Conservation (phyloP, 2,113 vertebrate genomes). For the Thermophis baileyi region DNA sequence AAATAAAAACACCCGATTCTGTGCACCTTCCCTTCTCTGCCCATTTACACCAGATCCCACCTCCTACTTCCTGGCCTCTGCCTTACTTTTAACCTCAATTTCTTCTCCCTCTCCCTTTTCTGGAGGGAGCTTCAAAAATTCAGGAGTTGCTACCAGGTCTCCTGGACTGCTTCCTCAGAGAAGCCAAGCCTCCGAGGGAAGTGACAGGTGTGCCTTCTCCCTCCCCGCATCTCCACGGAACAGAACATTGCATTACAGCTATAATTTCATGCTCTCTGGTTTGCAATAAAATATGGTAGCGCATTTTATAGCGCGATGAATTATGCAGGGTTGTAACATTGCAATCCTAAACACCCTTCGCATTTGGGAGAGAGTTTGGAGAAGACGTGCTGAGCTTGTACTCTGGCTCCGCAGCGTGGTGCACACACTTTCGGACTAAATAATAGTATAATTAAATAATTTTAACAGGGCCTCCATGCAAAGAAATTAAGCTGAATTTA, state of each 20-base stretch:
- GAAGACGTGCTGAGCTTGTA: not conserved
- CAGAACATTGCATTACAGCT: not conserved
- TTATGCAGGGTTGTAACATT: not conserved
- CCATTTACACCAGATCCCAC: not conserved
- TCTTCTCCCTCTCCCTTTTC: not conserved
- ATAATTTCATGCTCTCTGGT: not conserved
- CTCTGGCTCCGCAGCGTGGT: not conserved
- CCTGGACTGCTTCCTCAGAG: not conserved
- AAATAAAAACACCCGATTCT: not conserved
- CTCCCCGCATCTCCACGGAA: not conserved
- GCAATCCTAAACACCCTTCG: not conserved
- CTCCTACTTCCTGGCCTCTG: not conserved
- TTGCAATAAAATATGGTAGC: not conserved
- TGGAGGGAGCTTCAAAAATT: not conserved
- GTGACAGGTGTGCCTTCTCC: not conserved
- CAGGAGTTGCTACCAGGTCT: too few species aligned
- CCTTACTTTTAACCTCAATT: not conserved
- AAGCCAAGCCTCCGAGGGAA: not conserved
- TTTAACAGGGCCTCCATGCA: not conserved
- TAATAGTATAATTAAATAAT: too few species aligned
- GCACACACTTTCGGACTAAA: not conserved
- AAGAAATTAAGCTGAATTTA: not conserved
- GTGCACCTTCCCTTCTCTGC: not conserved
- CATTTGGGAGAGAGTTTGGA: not conserved
- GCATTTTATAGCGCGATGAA: not conserved